phyloP scores from a whole-genome alignment of 2,113 vertebrate species.

The Xenopus borealis region DNA sequence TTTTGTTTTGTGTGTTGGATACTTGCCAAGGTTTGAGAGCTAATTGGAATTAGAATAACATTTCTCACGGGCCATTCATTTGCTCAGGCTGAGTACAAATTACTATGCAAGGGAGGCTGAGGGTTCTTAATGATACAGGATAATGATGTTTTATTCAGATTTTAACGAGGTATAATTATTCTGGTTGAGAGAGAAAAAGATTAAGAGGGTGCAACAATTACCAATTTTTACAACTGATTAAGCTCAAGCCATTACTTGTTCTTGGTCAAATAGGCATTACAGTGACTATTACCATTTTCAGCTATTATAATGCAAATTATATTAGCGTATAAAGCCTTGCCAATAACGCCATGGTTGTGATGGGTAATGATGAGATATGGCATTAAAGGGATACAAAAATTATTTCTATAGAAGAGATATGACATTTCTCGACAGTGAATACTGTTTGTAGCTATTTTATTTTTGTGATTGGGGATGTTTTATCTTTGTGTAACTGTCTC shows the following conservation, averaged over 20 bases:
- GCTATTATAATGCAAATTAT: slow-evolving; percentile 83
- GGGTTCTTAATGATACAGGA: slow-evolving; percentile 94
- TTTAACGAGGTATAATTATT: slow-evolving; percentile 99
- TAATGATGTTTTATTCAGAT: slow-evolving; percentile 99
- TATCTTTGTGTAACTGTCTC: background rate
- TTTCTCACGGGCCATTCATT: slow-evolving; percentile 98
- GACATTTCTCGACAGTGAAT: slow-evolving; percentile 62
- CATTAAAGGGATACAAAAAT: slow-evolving; percentile 67
- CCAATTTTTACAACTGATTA: slow-evolving; percentile 90
- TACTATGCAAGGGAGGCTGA: slow-evolving; percentile 86
- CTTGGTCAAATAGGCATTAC: slow-evolving; percentile 83
- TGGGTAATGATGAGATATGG: slow-evolving; percentile 72
- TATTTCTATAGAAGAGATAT: slow-evolving; percentile 63
- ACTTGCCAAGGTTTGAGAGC: slow-evolving; percentile 91
- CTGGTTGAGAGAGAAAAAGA: slow-evolving; percentile 91
- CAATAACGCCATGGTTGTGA: slow-evolving; percentile 78
- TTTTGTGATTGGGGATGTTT: slow-evolving; percentile 24
- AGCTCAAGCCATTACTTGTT: slow-evolving; percentile 84
- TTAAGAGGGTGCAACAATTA: slow-evolving; percentile 92
- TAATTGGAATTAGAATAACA: slow-evolving; percentile 99
- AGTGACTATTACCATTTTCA: slow-evolving; percentile 83
- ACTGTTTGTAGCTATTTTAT: slow-evolving; percentile 41
- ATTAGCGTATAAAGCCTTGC: slow-evolving; percentile 82
- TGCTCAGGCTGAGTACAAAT: slow-evolving; percentile 85
- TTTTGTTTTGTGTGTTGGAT: slow-evolving; percentile 89